phyloP scores from a whole-genome alignment of 2,113 vertebrate genomes.

The Nycticryphes semicollaris region DNA sequence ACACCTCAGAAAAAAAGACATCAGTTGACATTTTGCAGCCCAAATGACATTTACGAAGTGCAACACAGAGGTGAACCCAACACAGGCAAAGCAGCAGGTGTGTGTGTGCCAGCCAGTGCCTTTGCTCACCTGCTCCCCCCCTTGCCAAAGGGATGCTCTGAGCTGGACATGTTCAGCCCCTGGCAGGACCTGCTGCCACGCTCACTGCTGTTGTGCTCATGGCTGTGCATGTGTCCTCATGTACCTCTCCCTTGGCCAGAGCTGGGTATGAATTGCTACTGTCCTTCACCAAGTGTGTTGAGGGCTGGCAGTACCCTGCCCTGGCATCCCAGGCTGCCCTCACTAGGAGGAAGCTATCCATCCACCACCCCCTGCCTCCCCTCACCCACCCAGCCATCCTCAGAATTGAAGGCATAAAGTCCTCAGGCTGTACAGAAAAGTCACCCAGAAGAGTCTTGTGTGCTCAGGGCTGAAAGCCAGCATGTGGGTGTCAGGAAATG shows the following conservation, averaged over 20 bases:
- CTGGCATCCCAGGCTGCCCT: neutral
- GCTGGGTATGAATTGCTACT: accelerated
- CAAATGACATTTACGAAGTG: conserved; percentile 7
- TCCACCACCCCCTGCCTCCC: neutral
- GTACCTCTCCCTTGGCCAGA: neutral
- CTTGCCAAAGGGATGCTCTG: neutral
- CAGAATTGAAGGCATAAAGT: neutral
- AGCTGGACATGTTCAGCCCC: accelerated
- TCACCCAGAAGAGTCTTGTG: neutral
- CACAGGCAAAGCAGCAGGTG: neutral
- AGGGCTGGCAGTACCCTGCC: neutral
- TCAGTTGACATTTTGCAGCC: neutral
- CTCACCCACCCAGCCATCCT: accelerated
- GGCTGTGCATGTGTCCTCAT: neutral
- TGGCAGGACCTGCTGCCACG: accelerated
- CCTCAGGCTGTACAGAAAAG: neutral
- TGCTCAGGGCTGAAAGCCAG: neutral
- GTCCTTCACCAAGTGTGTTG: neutral
- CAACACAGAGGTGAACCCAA: neutral
- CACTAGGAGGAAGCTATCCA: neutral
- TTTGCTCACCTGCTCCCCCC: neutral
- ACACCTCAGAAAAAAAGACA: neutral
- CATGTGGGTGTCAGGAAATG: neutral
- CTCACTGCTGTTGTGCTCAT: neutral
- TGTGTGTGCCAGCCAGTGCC: neutral